Percentiles rank a stretch among this genome's conserved stretches.
These are phyloP conservation scores for Moxostoma hubbsi DNA, from an alignment of 2,797 vertebrate genomes.

Conservation along the genomic window DNA sequence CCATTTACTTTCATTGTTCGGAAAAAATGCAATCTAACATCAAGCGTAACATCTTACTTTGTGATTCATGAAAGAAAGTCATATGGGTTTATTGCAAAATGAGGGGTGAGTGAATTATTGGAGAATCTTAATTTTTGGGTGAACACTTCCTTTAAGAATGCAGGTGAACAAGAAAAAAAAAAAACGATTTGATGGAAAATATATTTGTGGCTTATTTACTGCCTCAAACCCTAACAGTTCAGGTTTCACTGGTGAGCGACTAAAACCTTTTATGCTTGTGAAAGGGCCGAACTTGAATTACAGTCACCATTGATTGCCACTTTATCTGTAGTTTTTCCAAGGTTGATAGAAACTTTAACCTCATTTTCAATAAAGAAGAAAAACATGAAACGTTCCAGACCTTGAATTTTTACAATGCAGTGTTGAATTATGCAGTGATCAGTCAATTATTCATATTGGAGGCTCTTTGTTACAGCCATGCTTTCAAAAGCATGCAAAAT, in stretches of 20 bases:
- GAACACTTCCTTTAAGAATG: slow-evolving; percentile 6
- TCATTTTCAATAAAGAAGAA: slow-evolving; percentile 93
- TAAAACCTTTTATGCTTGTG: slow-evolving; percentile 57
- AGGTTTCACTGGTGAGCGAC: slow-evolving; percentile 51
- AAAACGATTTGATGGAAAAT: slow-evolving; percentile 60
- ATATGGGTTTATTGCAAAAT: no score
- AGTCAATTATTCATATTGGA: slow-evolving; percentile 99
- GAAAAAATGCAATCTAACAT: no score
- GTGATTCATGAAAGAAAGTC: no score
- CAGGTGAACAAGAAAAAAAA: slow-evolving; percentile 17
- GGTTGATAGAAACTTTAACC: slow-evolving; percentile 99
- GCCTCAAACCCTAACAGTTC: slow-evolving; percentile 65
- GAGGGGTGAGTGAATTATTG: no score
- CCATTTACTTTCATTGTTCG: no score
- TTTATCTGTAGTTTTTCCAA: slow-evolving; percentile 93
- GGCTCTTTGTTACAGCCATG: slow-evolving; percentile 89
- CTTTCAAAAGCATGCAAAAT: slow-evolving; percentile 98
- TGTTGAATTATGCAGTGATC: slow-evolving; percentile 99
- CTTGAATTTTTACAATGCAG: slow-evolving; percentile 99
- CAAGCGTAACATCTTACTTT: no score
- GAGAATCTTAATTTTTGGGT: no score
- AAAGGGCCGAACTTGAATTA: slow-evolving; percentile 71
- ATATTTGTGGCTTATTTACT: slow-evolving; percentile 66
- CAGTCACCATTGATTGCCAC: slow-evolving; percentile 92
- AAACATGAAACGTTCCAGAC: slow-evolving; percentile 97